A percentile compares a stretch with the other conserved stretches of the same genome.
Conservation (phyloP, 2,888 invertebrate species). For the Lysandra coridon region DNA sequence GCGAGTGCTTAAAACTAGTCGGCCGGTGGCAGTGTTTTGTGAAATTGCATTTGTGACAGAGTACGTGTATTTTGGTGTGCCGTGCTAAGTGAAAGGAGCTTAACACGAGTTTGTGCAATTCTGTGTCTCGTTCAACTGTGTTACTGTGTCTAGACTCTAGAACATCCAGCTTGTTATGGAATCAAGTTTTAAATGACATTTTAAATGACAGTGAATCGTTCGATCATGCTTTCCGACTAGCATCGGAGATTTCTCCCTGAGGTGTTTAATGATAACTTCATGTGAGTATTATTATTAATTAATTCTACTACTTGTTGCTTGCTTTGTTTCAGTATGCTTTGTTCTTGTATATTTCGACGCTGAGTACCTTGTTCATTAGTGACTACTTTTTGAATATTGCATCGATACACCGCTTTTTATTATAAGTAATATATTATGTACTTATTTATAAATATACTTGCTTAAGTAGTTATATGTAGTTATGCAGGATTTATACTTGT, state of each 20-base stretch:
- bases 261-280: conserved; percentile 1
- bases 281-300: conserved; percentile 11
- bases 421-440: neutral
- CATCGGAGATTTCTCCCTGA: neutral
- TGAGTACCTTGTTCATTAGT: neutral
- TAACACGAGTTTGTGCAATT: conserved; percentile 35
- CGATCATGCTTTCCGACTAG: conserved; percentile 12
- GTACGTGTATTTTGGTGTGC: conserved; percentile 58
- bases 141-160: conserved; percentile 36
- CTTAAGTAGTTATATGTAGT: neutral
- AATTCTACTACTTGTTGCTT: conserved; percentile 4
- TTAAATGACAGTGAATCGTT: conserved; percentile 14
- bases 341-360: neutral
- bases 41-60: conserved; percentile 53
- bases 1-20: conserved; percentile 51
- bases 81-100: conserved; percentile 68
- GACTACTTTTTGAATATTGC: neutral
- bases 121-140: conserved; percentile 52
- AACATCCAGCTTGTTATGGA: conserved; percentile 30
- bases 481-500: neutral
- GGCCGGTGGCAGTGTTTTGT: conserved; percentile 62
- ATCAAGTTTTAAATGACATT: conserved; percentile 20
- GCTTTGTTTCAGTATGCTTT: neutral
- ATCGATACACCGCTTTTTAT: neutral
- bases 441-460: neutral